phyloP scores from a whole-genome alignment of 23 tunicate species.

The Oikopleura vanhoeffeni region DNA sequence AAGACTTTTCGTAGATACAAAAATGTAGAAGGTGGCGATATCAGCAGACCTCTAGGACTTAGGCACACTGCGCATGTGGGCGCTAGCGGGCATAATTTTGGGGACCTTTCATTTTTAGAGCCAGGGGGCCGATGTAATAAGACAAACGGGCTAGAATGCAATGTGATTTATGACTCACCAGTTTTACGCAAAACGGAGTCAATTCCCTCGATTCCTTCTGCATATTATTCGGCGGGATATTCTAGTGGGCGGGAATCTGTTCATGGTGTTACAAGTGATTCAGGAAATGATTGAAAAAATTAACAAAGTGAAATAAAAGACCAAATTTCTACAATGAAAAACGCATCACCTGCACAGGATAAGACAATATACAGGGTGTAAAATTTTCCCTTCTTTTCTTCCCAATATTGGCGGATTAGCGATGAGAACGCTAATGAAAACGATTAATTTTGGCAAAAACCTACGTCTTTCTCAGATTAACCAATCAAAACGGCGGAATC shows the following conservation, averaged over 20 bases:
- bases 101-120: constrained; percentile 5
- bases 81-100: constrained; percentile 14
- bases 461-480: no score
- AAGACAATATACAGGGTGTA: no score
- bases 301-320: no score
- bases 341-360: no score
- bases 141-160: constrained; percentile 14
- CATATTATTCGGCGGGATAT: background rate
- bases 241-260: background rate
- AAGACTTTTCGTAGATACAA: background rate
- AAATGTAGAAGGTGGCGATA: background rate
- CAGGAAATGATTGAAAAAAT: no score
- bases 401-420: no score
- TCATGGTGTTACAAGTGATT: background rate
- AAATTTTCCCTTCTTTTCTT: no score
- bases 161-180: background rate
- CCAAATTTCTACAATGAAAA: no score
- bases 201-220: background rate
- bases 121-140: constrained; percentile 3
- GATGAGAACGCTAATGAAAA: no score
- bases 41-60: background rate
- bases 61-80: constrained; percentile 13
- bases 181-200: constrained; percentile 9
- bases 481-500: no score
- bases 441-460: no score